Evolutionary conservation across 2,113 vertebrate species (phyloP).

Genomic region (Carlito syrichta): DNA sequence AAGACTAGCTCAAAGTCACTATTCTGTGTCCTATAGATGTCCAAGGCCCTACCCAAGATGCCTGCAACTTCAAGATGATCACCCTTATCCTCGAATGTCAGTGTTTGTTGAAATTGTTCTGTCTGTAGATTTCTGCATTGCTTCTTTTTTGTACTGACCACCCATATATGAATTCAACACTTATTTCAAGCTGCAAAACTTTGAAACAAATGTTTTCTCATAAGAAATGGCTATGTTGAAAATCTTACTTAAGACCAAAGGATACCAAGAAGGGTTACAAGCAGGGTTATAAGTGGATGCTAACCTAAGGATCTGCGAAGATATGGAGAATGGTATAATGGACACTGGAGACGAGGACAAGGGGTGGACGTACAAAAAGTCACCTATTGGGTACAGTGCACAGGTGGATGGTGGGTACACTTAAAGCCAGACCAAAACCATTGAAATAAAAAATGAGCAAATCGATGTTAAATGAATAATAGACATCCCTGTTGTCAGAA

Average conservation of each 20-base stretch:
- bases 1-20: accelerated
- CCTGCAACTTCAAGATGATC: neutral
- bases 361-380: too few relatives aligned
- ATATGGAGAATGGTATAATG: too few relatives aligned
- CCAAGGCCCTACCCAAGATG: neutral
- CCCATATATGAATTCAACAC: neutral
- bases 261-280: neutral
- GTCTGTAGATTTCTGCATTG: neutral
- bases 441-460: too few relatives aligned
- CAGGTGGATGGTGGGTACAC: too few relatives aligned
- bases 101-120: neutral
- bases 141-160: neutral
- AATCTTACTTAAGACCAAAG: neutral
- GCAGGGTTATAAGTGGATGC: too few relatives aligned
- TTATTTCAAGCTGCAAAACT: neutral
- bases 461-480: neutral
- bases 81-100: neutral
- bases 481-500: neutral
- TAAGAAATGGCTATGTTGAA: neutral
- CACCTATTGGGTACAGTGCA: too few relatives aligned
- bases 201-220: neutral
- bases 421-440: too few relatives aligned
- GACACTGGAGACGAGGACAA: too few relatives aligned
- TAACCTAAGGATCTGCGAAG: too few relatives aligned
- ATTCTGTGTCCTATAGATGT: neutral